Base-by-base conservation (phyloP, 2,113 vertebrate genomes). In the Perca schrenkii region DNA sequence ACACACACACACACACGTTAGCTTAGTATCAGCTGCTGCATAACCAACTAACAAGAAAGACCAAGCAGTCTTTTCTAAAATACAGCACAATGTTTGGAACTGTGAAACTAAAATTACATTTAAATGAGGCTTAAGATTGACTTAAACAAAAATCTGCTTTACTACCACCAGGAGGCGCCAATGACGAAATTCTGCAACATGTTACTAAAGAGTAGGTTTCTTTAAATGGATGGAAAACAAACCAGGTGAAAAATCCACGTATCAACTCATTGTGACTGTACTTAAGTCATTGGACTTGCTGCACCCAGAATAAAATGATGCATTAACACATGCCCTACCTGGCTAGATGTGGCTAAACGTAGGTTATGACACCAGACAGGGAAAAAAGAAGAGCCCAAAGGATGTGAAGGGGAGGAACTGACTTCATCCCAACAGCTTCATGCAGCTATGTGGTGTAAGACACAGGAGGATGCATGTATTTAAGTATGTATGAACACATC, bases 401-500 rank as follows among this genome's bases (percentile, higher is more conserved):
- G 50, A 50, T 1, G 28, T 16, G 10, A 65, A 13, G 11, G 4
- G 6, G 53, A 60, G 6, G 17, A 31, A 43, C 53, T n/a, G 21
- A 17, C 62, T 68, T 7, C 13, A 25, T 13, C 36, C 25, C 12
- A 77, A 47, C 17, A 11, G 34, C 72, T 43, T 21, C 8, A 6
- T 71, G 17, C 25, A 72, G 36, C 31, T 64, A 11, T 36, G 50
- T 49, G 25, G 14, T 58, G 13, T 54, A 17, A 52, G 31, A 63
- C 21, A 31, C 46, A 46, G n/a, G 56, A 63, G 21, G 36, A 47
- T 58, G 34, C 49, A 19, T 73, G 46, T 60, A 16, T 72, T 56
- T 63, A 67, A 70, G 61, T 78, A 68, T 62, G 71, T 46, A 64
- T 72, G 43, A 56, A 74, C 19, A 61, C 28, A 49, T 77, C 34